Evolutionary conservation across 2,888 invertebrate genomes (phyloP).

Genomic region (Drosophila macrospina): DNA sequence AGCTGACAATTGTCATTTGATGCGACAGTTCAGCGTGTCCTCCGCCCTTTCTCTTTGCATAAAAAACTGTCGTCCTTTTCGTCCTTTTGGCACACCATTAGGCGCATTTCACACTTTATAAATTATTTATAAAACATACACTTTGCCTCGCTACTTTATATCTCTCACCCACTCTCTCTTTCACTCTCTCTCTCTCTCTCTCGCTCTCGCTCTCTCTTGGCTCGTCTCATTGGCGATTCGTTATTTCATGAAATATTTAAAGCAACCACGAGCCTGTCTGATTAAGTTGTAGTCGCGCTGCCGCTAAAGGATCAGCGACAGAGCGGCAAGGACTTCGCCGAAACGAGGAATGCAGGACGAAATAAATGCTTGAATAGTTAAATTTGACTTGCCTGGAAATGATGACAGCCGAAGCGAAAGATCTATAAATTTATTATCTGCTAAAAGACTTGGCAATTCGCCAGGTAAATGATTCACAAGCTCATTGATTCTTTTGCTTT

Average conservation of each 20-base stretch:
- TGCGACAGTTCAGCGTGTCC: constrained; percentile 66
- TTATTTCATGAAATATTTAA: constrained; percentile 72
- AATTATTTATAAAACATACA: constrained; percentile 77
- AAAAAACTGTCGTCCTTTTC: constrained; percentile 50
- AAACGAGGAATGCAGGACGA: too few species aligned
- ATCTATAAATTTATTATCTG: constrained; percentile 16
- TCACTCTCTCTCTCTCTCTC: constrained; percentile 12
- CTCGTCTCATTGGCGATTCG: constrained; percentile 56
- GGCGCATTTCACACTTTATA: constrained; percentile 81
- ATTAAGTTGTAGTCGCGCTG: constrained; percentile 36
- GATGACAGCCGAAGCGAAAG: neutral
- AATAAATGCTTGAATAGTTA: constrained; percentile 33
- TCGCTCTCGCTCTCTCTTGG: neutral
- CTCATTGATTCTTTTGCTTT: neutral
- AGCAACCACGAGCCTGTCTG: constrained; percentile 32
- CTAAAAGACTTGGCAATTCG: neutral
- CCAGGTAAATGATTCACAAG: neutral
- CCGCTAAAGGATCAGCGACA: constrained; percentile 41
- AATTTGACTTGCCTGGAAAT: constrained; percentile 20
- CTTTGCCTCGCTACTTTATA: constrained; percentile 46
- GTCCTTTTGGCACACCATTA: constrained; percentile 76
- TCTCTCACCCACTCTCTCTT: neutral
- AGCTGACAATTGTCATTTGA: constrained; percentile 79
- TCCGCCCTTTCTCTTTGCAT: neutral
- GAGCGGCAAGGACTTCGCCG: constrained; percentile 16